Percentiles rank a stretch among this genome's conserved stretches.
phyloP scores from a whole-genome alignment of 2,888 invertebrate genomes.

The Masnerella sp. region DNA sequence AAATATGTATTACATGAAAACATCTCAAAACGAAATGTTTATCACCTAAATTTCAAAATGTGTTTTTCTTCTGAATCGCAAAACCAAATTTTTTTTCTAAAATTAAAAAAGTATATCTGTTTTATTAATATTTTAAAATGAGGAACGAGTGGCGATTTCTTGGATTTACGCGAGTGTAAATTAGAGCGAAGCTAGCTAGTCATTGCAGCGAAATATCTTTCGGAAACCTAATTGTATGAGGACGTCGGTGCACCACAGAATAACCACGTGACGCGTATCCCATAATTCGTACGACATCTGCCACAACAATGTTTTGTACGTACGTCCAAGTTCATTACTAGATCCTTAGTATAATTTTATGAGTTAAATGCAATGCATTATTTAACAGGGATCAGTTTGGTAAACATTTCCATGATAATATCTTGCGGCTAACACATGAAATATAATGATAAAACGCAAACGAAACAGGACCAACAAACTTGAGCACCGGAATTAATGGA shows the following conservation, averaged over 20 bases:
- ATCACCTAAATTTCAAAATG: no score
- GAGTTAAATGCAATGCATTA: slow-evolving; percentile 19
- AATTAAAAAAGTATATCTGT: no score
- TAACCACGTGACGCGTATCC: slow-evolving; percentile 60
- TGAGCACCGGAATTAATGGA: no score
- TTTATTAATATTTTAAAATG: no score
- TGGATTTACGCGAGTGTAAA: slow-evolving; percentile 26
- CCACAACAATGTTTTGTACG: slow-evolving; percentile 58
- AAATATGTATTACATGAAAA: no score
- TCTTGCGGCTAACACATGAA: not conserved
- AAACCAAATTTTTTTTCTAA: no score
- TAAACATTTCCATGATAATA: no score
- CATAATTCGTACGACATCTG: slow-evolving; percentile 61
- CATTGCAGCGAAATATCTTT: slow-evolving; percentile 51
- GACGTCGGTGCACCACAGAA: slow-evolving; percentile 52
- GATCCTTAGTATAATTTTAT: slow-evolving; percentile 47
- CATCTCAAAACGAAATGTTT: no score
- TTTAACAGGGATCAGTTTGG: not conserved
- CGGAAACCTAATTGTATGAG: slow-evolving; percentile 53
- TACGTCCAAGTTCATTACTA: slow-evolving; percentile 58
- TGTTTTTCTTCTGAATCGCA: no score
- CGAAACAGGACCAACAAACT: not conserved
- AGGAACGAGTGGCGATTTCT: not conserved
- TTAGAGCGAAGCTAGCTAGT: slow-evolving; percentile 18
- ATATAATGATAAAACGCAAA: no score